Evolutionary conservation across 1,140 invertebrate genomes (phyloP).

Genomic region (Condylostylus longicornis): DNA sequence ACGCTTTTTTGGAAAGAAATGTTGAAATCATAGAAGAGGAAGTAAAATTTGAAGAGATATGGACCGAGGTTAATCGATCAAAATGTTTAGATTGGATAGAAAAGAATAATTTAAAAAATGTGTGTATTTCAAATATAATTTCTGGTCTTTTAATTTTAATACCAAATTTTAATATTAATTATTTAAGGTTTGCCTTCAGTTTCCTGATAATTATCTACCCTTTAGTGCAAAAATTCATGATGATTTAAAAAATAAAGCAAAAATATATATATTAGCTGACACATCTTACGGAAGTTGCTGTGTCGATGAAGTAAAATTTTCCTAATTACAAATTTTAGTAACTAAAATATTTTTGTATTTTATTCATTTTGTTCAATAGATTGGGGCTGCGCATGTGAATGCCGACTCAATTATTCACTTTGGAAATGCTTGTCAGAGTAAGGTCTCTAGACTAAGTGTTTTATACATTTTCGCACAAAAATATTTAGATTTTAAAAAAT

Average conservation of each 20-base stretch:
- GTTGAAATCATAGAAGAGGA: slow-evolving; percentile 11
- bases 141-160: slow-evolving; percentile 2
- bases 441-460: slow-evolving; percentile 52
- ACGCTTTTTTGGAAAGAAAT: slow-evolving; percentile 17
- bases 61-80: slow-evolving; percentile 36
- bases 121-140: slow-evolving; percentile 6
- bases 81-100: slow-evolving; percentile 50
- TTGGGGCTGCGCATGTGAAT: slow-evolving; percentile 66
- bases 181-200: slow-evolving; percentile 72
- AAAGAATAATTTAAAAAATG: slow-evolving; percentile 40
- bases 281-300: slow-evolving; percentile 91
- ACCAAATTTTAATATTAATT: slow-evolving; percentile 9
- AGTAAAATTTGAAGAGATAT: slow-evolving; percentile 19
- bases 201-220: slow-evolving; percentile 66
- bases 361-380: slow-evolving; percentile 11
- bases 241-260: slow-evolving; percentile 42
- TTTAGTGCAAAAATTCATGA: slow-evolving; percentile 53
- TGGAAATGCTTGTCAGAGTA: slow-evolving; percentile 73
- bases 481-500: slow-evolving; percentile 33
- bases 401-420: slow-evolving; percentile 81
- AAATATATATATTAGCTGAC: slow-evolving; percentile 78
- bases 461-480: slow-evolving; percentile 52
- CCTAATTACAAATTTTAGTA: neutral
- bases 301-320: slow-evolving; percentile 60
- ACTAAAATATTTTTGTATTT: slow-evolving; percentile 1